Evolutionary conservation across 2,888 invertebrate species (phyloP).

Genomic region (Agonopterix alstromeriana): DNA sequence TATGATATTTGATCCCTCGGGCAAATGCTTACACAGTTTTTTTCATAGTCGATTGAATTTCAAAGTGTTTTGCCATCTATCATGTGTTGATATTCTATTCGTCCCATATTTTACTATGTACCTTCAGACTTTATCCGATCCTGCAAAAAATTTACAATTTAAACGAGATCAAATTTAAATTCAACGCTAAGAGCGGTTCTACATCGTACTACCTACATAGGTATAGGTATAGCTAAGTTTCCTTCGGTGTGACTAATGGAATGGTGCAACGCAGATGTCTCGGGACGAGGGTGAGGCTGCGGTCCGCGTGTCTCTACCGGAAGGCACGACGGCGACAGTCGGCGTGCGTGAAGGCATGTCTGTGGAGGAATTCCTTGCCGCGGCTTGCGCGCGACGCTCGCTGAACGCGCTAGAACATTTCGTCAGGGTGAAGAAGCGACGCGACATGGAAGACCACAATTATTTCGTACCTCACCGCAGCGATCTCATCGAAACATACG

Average conservation of each 20-base stretch:
- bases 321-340: constrained; percentile 88
- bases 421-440: constrained; percentile 94
- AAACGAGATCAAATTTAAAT: not conserved
- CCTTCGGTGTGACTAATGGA: not conserved
- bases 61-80: too few species aligned
- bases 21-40: too few species aligned
- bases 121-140: too few species aligned
- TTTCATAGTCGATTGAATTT: too few species aligned
- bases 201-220: not conserved
- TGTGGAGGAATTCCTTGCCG: constrained; percentile 95
- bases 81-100: not conserved
- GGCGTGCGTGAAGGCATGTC: constrained; percentile 94
- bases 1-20: too few species aligned
- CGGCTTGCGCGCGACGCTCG: constrained; percentile 93
- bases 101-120: too few species aligned
- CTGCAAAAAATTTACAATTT: not conserved
- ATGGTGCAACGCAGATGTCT: constrained; percentile 79
- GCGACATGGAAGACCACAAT: constrained; percentile 96
- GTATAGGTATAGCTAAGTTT: not conserved
- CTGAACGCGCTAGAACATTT: constrained; percentile 97
- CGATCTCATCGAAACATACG: constrained; percentile 96
- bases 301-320: constrained; percentile 93
- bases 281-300: constrained; percentile 92
- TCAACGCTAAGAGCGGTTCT: not conserved
- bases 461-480: constrained; percentile 97